Evolutionary conservation across 2,113 vertebrate genomes (phyloP).

Genomic region (Nycticryphes semicollaris): DNA sequence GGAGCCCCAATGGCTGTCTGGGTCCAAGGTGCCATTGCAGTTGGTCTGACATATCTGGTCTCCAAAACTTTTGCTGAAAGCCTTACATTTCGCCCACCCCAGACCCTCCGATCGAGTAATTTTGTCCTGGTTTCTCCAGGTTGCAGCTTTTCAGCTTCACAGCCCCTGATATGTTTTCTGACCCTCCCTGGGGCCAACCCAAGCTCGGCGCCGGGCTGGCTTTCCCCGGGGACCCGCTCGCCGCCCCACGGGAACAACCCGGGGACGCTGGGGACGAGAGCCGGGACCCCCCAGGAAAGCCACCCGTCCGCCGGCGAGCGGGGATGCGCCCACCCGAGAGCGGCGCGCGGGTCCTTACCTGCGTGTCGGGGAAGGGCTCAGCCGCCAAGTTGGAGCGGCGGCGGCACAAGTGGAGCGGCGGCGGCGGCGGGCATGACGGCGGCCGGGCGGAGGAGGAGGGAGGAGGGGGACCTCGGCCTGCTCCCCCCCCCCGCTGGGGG

Average conservation of each 20-base stretch:
- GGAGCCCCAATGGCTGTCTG: not conserved
- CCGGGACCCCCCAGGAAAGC: not conserved
- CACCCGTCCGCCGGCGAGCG: not conserved
- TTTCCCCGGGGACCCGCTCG: not conserved
- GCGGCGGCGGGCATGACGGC: not conserved
- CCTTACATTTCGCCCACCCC: not conserved
- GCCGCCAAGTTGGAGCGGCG: not conserved
- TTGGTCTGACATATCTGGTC: not conserved
- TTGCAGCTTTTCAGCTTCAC: not conserved
- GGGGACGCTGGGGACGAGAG: not conserved
- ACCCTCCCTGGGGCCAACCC: rapidly evolving
- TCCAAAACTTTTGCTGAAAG: slow-evolving; percentile 37
- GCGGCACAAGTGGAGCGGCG: not conserved
- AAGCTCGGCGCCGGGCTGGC: not conserved
- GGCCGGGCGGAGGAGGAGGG: not conserved
- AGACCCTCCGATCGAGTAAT: not conserved
- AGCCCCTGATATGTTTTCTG: not conserved
- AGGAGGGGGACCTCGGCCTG: not conserved
- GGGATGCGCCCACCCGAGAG: not conserved
- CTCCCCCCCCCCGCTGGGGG: not conserved
- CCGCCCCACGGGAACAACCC: not conserved
- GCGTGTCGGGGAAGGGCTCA: slow-evolving; percentile 10
- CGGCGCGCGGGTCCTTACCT: slow-evolving; percentile 24
- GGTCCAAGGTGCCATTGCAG: not conserved
- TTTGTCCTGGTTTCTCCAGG: not conserved